Percentiles rank a stretch among this genome's conserved stretches.
Conservation (phyloP, 2,888 invertebrate species). For the Protula sp. region DNA sequence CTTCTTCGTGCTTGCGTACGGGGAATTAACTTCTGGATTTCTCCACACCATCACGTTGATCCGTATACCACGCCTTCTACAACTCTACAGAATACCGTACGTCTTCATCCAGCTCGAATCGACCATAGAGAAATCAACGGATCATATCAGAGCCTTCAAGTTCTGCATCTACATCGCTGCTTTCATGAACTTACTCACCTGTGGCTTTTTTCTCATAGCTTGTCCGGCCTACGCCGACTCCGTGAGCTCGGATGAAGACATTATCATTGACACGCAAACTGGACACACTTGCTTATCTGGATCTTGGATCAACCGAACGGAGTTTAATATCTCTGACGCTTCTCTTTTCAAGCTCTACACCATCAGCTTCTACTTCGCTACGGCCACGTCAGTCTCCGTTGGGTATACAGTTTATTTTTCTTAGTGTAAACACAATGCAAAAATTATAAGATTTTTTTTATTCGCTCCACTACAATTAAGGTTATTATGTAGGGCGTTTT, state of each 20-base stretch:
- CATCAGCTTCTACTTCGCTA: conserved; percentile 23
- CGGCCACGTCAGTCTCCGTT: conserved; percentile 20
- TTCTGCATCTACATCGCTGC: conserved; percentile 16
- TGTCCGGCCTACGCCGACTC: conserved; percentile 14
- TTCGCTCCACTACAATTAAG: too few species aligned
- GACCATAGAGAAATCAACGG: conserved; percentile 11
- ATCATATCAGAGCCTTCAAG: conserved; percentile 10
- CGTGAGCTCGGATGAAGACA: too few species aligned
- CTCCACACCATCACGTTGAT: conserved; percentile 14
- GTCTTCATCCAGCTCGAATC: conserved; percentile 19
- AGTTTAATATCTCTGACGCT: too few species aligned
- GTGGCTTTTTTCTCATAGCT: conserved; percentile 12
- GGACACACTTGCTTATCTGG: neutral
- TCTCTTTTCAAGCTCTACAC: too few species aligned
- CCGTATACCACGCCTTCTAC: conserved; percentile 19
- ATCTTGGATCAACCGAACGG: neutral
- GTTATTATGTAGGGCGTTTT: too few species aligned
- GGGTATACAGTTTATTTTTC: too few species aligned
- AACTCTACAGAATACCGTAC: conserved; percentile 16
- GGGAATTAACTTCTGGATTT: neutral
- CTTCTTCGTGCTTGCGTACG: conserved; percentile 4
- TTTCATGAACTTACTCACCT: conserved; percentile 18
- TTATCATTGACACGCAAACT: too few species aligned
- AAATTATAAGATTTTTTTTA: too few species aligned
- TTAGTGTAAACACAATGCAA: too few species aligned